Evolutionary conservation across 2,797 vertebrate species (phyloP), one percentile per base, ranked within the genome.

Genomic region (Choloepus didactylus): DNA sequence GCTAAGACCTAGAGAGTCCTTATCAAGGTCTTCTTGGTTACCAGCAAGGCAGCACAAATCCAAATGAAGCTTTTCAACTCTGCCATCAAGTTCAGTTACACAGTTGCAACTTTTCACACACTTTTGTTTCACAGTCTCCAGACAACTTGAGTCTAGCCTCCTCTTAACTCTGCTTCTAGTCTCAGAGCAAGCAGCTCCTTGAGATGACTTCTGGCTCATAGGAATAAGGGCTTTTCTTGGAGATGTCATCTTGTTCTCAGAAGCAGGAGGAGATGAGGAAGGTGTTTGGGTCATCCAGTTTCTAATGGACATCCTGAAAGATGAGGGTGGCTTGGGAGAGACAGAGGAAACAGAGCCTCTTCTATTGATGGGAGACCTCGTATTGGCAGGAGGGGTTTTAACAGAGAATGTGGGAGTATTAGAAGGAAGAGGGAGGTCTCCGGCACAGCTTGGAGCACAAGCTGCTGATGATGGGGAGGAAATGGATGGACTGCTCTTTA

Each of bases 381-480:
- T 84, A 72, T 96, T n/a, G 87, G 86, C 0, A 0, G 90, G 93
- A n/a, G 93, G 91, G 91, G 96, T 90, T 95, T 96, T 97, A 87
- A 85, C 60, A 97, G 98, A 1, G 0, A 80, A 97, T 0, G 98
- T 97, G 0, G 98, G 95, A 59, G 99, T 99, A 97, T 95, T 99
- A 77, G 99, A 99, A 38, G 99, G 96, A n/a, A 99, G 98, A 2
- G 99, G 99, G 66, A 99, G 98, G 93, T 99, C 99, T 4, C 99
- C 99, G 0, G 98, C 97, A 77, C 97, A 95, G 49, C 97, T 97
- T 23, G 99, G 99, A 89, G 99, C 99, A 62, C 99, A 99, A 83
- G 98, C 97, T 18, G 99, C 99, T 0, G 98, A 98, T 80, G 93
- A 99, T 0, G 99, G 99, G 0, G 99, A 99, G 31, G 98, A 97